Evolutionary conservation across 2,888 invertebrate genomes (phyloP), one percentile per base, ranked within the genome.

Genomic region (Dryadula phaetusa): DNA sequence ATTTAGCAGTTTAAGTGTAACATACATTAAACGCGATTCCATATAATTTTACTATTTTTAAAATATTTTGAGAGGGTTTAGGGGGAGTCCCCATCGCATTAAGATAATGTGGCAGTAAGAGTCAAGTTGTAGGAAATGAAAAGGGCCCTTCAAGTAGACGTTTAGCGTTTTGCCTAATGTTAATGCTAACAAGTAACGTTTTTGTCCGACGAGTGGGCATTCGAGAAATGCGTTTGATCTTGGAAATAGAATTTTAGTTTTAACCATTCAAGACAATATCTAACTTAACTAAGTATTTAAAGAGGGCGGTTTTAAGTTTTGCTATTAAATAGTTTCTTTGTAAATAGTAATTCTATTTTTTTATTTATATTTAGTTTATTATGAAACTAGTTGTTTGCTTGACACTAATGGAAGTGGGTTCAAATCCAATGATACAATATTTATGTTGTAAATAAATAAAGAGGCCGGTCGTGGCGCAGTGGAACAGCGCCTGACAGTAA

Each of bases 31-130:
- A 52, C 28, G 52, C 28, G 52, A 32, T 52, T 52, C 52, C 32
- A 32, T 52, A 28, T 52, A 52, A 52, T 52, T 69, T 70, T 66
- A 75, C 72, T 78, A 76, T 72, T 72, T 75, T 40, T 40, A 5
- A 56, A 56, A 56, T 56, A 56, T 56, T 56, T 56, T 56, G 16
- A 56, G 52, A 32, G 52, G 52, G 28, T 52, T 12, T 4, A 8
- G 56, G 37, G 37, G 37, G 12, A n/a, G 7, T 37, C 40, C 56
- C 40, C 20, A 56, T 22, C n/a, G 22, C 56, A 56, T 56, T 56
- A 40, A 56, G 56, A 56, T 56, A 56, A 56, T 56, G 56, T 56
- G 18, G 37, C 20, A 37, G 54, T 54, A 37, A 18, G 7, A 54
- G 8, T 20, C 37, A 54, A 54, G 54, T 34, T 34, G 25, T 56